phyloP scores from a whole-genome alignment of 53 echinoderm and acorn worm species.

The Stichopus horrens region DNA sequence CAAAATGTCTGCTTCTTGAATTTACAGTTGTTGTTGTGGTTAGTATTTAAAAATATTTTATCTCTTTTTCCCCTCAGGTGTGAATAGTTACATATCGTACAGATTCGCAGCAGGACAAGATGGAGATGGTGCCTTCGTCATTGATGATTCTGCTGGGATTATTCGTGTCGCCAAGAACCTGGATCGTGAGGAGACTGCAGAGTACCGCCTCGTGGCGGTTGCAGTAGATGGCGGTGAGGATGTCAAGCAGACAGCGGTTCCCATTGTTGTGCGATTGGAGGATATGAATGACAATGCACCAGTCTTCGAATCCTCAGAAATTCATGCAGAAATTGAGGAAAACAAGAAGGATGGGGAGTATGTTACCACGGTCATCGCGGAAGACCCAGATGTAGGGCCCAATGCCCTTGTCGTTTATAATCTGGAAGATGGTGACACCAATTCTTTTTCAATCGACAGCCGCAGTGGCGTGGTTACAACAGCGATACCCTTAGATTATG shows the following conservation, averaged over 20 bases:
- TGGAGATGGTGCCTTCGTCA: slow-evolving; percentile 88
- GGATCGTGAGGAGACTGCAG: slow-evolving; percentile 78
- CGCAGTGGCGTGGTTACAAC: slow-evolving; percentile 78
- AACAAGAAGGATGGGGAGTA: slow-evolving; percentile 74
- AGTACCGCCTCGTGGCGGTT: slow-evolving; percentile 76
- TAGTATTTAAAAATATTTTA: neutral
- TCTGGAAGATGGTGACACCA: slow-evolving; percentile 73
- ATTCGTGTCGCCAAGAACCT: slow-evolving; percentile 77
- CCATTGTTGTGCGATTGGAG: slow-evolving; percentile 61
- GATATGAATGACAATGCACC: slow-evolving; percentile 97
- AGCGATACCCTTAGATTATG: slow-evolving; percentile 78
- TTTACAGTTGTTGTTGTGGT: neutral
- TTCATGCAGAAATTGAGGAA: slow-evolving; percentile 75
- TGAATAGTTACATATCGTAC: slow-evolving; percentile 81
- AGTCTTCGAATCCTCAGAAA: slow-evolving; percentile 50
- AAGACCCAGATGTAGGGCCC: slow-evolving; percentile 79
- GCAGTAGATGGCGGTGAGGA: slow-evolving; percentile 80
- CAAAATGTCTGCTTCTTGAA: too few species aligned
- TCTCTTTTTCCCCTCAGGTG: slow-evolving; percentile 56
- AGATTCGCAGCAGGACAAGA: slow-evolving; percentile 84
- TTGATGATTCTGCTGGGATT: slow-evolving; percentile 87
- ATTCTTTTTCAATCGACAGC: slow-evolving; percentile 83
- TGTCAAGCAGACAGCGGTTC: slow-evolving; percentile 58
- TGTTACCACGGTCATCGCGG: slow-evolving; percentile 68
- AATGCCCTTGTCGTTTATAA: slow-evolving; percentile 78